Conservation (phyloP, 2,113 vertebrate genomes). For the Bubalus kerabau region DNA sequence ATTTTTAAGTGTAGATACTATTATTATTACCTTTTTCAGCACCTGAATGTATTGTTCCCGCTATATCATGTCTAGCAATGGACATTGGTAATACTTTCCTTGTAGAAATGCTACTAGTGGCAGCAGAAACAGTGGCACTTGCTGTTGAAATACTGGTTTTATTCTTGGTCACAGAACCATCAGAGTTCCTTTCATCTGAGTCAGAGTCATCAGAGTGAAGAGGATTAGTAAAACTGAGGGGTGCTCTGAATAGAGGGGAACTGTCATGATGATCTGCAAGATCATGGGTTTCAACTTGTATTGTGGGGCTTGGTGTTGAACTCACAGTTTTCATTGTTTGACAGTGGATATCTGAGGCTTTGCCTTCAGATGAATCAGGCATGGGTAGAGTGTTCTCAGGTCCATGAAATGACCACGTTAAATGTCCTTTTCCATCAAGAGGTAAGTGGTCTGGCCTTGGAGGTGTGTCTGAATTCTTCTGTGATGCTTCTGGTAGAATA, state of each 20-base stretch:
- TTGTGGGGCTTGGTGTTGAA: slow-evolving; percentile 69
- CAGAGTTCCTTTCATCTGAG: slow-evolving; percentile 82
- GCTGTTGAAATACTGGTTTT: slow-evolving; percentile 85
- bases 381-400: slow-evolving; percentile 74
- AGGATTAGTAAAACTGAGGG: slow-evolving; percentile 96
- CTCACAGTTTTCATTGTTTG: slow-evolving; percentile 68
- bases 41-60: slow-evolving; percentile 68
- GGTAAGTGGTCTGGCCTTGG: slow-evolving; percentile 90
- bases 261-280: slow-evolving; percentile 54
- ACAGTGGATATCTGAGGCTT: slow-evolving; percentile 65
- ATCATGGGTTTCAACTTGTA: slow-evolving; percentile 64
- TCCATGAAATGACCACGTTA: slow-evolving; percentile 79
- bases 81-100: slow-evolving; percentile 93
- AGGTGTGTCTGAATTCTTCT: slow-evolving; percentile 72
- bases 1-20: slow-evolving; percentile 46
- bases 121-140: slow-evolving; percentile 87
- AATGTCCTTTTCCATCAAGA: slow-evolving; percentile 85
- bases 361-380: slow-evolving; percentile 42
- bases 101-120: slow-evolving; percentile 75
- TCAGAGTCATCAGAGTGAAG: slow-evolving; percentile 95
- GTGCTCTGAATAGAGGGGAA: slow-evolving; percentile 78
- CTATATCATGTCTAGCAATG: slow-evolving; percentile 86
- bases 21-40: slow-evolving; percentile 85
- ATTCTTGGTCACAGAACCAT: slow-evolving; percentile 72
- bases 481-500: slow-evolving; percentile 58